Evolutionary conservation across 2,797 vertebrate genomes (phyloP).

Genomic region (Stomatorhinus walkeri): DNA sequence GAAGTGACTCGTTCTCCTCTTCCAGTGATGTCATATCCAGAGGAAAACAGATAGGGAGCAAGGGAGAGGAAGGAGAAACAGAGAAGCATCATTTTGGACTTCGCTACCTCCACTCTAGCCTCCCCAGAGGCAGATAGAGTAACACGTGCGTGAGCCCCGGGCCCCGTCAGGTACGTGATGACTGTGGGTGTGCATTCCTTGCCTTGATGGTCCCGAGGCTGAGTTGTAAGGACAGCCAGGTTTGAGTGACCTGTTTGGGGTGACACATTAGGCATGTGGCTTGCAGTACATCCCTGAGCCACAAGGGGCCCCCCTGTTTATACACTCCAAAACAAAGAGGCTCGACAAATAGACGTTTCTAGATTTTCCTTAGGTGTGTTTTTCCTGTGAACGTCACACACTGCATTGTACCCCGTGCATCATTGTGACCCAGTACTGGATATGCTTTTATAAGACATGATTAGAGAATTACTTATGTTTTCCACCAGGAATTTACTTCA

Average conservation of each 20-base stretch:
- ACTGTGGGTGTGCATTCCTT: not conserved
- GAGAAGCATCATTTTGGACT: not conserved
- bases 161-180: not conserved
- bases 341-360: not conserved
- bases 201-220: not conserved
- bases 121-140: not conserved
- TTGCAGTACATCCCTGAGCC: not conserved
- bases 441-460: not conserved
- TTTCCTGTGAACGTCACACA: not conserved
- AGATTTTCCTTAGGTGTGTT: not conserved
- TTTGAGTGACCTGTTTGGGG: not conserved
- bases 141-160: not conserved
- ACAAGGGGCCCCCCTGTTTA: not conserved
- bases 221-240: not conserved
- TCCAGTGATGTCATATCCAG: not conserved
- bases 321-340: not conserved
- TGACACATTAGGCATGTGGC: not conserved
- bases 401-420: not conserved
- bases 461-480: not conserved
- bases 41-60: not conserved
- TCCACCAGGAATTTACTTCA: not conserved
- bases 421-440: not conserved
- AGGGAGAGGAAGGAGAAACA: not conserved
- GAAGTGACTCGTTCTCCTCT: not conserved
- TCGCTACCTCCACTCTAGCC: not conserved